Evolutionary conservation across 2,797 vertebrate species (phyloP).

Genomic region (Vespertilio murinus): DNA sequence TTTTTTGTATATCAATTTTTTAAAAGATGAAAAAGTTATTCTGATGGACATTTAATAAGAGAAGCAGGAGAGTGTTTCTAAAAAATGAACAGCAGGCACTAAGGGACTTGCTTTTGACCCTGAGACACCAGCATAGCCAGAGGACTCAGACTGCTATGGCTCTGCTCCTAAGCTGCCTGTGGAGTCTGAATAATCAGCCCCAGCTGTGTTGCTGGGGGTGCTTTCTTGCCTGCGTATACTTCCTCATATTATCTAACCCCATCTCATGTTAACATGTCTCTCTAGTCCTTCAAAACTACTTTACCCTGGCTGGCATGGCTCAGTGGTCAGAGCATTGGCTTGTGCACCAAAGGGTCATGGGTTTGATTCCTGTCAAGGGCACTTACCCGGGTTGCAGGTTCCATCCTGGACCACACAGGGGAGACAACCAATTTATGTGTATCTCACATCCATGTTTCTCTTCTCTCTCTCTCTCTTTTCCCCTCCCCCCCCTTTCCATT

Average conservation of each 20-base stretch:
- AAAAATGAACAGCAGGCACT: neutral
- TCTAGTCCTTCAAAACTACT: neutral
- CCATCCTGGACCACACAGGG: too few species aligned
- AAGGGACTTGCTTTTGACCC: neutral
- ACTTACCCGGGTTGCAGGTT: too few species aligned
- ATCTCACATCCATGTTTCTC: too few species aligned
- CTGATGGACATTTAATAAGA: neutral
- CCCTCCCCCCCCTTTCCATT: too few species aligned
- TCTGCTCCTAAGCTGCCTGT: neutral
- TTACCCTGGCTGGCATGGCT: too few species aligned
- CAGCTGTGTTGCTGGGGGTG: neutral
- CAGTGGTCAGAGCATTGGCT: too few species aligned
- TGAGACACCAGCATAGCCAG: neutral
- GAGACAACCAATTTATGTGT: too few species aligned
- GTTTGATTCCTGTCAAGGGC: too few species aligned
- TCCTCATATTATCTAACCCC: neutral
- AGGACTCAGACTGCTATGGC: too few species aligned
- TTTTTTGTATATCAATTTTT: neutral
- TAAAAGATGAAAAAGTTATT: neutral
- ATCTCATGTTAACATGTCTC: neutral
- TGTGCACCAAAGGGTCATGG: too few species aligned
- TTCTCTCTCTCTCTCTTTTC: too few species aligned
- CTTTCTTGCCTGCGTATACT: neutral
- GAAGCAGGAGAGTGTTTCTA: neutral
- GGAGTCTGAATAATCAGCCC: neutral